phyloP scores from a whole-genome alignment of 2,797 vertebrate genomes.

The Acipenser ruthenus region DNA sequence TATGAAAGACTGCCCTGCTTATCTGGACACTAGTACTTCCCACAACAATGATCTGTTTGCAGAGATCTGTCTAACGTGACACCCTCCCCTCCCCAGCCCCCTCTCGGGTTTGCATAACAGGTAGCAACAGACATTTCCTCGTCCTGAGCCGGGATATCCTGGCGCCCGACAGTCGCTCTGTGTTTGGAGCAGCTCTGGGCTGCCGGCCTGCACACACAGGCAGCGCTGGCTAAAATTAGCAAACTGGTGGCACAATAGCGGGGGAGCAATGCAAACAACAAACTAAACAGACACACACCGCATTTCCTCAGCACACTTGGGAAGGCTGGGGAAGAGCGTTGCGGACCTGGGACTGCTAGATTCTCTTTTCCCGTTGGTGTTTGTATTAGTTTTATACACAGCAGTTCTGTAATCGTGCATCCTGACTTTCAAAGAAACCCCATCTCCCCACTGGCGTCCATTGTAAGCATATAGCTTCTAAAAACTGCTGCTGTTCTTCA shows the following conservation, averaged over 20 bases:
- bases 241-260: conserved; percentile 30
- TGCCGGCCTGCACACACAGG: conserved; percentile 32
- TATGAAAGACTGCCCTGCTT: conserved; percentile 44
- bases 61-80: conserved; percentile 20
- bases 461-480: too few relatives aligned
- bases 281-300: conserved; percentile 28
- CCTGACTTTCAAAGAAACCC: too few relatives aligned
- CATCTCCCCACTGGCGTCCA: too few relatives aligned
- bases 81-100: conserved; percentile 37
- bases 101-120: conserved; percentile 87
- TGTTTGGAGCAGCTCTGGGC: conserved; percentile 66
- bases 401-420: too few relatives aligned
- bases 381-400: too few relatives aligned
- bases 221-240: conserved; percentile 86
- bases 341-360: conserved; percentile 7
- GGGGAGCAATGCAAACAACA: conserved; percentile 22
- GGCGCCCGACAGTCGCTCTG: conserved; percentile 94
- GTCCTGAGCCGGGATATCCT: conserved; percentile 99
- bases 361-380: neutral
- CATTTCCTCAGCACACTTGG: conserved; percentile 24
- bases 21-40: conserved; percentile 42
- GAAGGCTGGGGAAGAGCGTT: neutral
- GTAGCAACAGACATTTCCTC: conserved; percentile 98
- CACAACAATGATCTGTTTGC: conserved; percentile 40
- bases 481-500: too few relatives aligned